Base-by-base conservation (phyloP, 2,888 invertebrate species). In the Pachydiplax longipennis region DNA sequence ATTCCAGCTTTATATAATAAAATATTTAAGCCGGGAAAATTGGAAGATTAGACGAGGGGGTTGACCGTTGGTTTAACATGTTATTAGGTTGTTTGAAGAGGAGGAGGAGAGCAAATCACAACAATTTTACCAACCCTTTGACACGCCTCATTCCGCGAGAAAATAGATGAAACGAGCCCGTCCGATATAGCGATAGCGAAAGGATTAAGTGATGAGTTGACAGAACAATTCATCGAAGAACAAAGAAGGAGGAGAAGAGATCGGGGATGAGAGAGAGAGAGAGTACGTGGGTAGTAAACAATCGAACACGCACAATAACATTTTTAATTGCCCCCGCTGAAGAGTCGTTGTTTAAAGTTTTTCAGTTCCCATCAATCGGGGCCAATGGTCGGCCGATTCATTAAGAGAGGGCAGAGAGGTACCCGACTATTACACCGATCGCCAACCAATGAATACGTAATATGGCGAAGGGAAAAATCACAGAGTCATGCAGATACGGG, bases 401-500 rank as follows among this genome's bases (percentile, higher is more conserved):
- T 87, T 87, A 87, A 61, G 37, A 8, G 61, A 37, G 25, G 22
- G 31, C 48, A 83, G 10, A 3, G 35, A 35, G 58, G 0, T 10
- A 6, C 53, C 31, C 25, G 73, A 73, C 31, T 35, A 35, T 58
- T 48, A 53, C 35, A 15, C 48, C 22, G 44, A 10, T 48, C 31
- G 35, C 58, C 87, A 40, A 35, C 61, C 87, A 37, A 87, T 87
- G 87, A 87, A 87, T 87, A 65, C 87, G 87, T 87, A 87, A 87
- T 87, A 61, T 40, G 61, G 61, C 12, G 61, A 31, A 35, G 87
- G 35, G 35, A 83, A 73, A 53, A 87, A 61, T 35, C 61, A 61
- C 87, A 6, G 31, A 58, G 87, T 87, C 87, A 87, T 37, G 87
- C 22, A 61, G 37, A 58, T 53, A 87, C 87, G 61, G 61, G 83